Conservation (phyloP, 2,113 vertebrate species). For the Tachysurus vachellii region DNA sequence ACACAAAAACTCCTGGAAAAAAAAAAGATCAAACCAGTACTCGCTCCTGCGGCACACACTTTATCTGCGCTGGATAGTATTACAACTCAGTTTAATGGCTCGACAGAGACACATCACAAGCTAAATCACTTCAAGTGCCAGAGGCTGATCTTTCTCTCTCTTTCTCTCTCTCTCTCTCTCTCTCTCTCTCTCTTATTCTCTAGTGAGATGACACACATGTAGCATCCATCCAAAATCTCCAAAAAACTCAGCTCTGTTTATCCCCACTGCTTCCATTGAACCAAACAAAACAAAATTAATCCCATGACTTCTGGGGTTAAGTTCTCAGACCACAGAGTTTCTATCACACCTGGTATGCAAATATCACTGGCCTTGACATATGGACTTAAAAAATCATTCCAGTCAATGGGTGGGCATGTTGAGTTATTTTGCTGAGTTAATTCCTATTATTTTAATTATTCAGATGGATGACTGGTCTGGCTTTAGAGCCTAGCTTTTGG, state of each 20-base stretch:
- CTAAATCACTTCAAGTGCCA: conserved; percentile 35
- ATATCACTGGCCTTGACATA: background rate
- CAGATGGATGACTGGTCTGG: background rate
- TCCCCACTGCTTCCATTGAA: background rate
- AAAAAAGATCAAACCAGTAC: conserved; percentile 23
- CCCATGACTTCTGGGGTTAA: background rate
- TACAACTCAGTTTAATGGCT: conserved; percentile 44
- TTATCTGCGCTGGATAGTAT: conserved; percentile 37
- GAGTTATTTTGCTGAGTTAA: background rate
- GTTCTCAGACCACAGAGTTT: background rate
- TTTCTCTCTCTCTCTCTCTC: background rate
- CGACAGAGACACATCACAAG: conserved; percentile 36
- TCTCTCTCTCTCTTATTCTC: background rate
- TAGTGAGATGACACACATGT: conserved; percentile 18
- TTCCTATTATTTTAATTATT: background rate
- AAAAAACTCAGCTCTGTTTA: conserved; percentile 9
- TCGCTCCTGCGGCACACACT: conserved; percentile 21
- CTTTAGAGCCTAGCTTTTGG: background rate
- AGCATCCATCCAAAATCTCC: conserved; percentile 16
- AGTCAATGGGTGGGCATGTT: background rate
- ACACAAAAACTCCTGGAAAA: conserved; percentile 17
- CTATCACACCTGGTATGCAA: background rate
- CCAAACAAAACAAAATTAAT: background rate
- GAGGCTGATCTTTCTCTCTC: conserved; percentile 3
- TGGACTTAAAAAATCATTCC: background rate